Evolutionary conservation across 2,797 vertebrate species (phyloP).

Genomic region (Tapirus indicus): DNA sequence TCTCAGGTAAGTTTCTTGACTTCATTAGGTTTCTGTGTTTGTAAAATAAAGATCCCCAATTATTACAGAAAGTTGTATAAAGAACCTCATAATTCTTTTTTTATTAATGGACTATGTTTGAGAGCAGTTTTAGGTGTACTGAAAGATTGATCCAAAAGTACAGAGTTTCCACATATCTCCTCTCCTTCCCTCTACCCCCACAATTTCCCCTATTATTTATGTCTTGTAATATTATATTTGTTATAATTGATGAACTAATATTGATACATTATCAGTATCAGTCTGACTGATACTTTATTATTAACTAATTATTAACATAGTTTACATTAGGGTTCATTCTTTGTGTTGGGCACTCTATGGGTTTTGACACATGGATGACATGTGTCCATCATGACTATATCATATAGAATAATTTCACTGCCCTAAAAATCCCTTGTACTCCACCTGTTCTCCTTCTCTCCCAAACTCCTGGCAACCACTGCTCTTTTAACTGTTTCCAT

Average conservation of each 20-base stretch:
- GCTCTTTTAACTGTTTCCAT: neutral
- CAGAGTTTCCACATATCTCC: neutral
- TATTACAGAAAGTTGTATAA: neutral
- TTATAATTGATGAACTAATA: neutral
- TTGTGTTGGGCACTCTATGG: neutral
- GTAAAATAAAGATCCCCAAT: neutral
- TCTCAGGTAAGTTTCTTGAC: neutral
- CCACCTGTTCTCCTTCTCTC: neutral
- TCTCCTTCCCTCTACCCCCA: neutral
- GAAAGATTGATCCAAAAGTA: neutral
- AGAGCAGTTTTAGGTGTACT: neutral
- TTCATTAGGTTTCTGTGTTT: neutral
- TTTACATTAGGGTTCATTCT: neutral
- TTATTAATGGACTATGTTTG: neutral
- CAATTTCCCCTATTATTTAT: neutral
- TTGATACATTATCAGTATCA: neutral
- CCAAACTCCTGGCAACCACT: neutral
- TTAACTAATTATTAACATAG: neutral
- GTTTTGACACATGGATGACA: neutral
- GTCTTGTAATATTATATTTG: neutral
- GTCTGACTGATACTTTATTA: neutral
- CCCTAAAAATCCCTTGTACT: neutral
- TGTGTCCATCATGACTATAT: neutral
- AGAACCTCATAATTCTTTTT: neutral
- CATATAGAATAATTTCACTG: neutral